A percentile compares a stretch with the other conserved stretches of the same genome.
phyloP scores from a whole-genome alignment of 2,888 invertebrate species.

The Seira musarum region DNA sequence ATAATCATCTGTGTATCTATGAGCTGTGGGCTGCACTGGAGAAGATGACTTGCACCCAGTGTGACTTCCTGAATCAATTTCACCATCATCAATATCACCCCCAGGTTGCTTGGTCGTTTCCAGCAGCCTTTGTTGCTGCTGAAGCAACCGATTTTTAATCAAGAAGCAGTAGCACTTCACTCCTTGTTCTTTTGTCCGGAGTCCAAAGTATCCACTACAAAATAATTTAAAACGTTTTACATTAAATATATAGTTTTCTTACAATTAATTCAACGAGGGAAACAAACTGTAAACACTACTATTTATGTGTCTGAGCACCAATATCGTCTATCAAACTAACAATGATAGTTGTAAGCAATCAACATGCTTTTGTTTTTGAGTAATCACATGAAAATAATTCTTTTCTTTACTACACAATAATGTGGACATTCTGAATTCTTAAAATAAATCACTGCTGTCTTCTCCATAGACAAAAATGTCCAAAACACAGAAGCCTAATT shows the following conservation, averaged over 20 bases:
- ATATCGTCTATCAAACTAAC: not conserved
- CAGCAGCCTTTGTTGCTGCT: conserved; percentile 89
- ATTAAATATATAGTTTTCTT: too few relatives aligned
- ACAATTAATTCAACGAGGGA: too few relatives aligned
- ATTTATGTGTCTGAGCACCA: not conserved
- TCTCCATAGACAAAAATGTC: too few relatives aligned
- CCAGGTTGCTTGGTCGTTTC: conserved; percentile 83
- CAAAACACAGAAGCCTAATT: too few relatives aligned
- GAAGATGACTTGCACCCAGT: conserved; percentile 41
- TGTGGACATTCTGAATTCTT: conserved; percentile 27
- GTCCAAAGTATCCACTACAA: not conserved
- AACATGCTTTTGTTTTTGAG: conserved; percentile 32
- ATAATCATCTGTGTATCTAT: conserved; percentile 53
- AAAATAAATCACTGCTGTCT: too few relatives aligned
- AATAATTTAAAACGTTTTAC: too few relatives aligned
- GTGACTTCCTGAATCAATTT: conserved; percentile 58
- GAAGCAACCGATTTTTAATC: conserved; percentile 91
- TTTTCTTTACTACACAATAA: conserved; percentile 38
- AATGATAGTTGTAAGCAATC: not conserved
- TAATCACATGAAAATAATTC: conserved; percentile 31
- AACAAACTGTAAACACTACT: too few relatives aligned
- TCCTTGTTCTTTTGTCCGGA: not conserved
- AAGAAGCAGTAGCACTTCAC: conserved; percentile 72
- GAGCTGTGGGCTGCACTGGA: conserved; percentile 42
- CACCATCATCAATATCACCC: conserved; percentile 60